Conservation (phyloP, 1,140 invertebrate genomes). For the Diabrotica undecimpunctata region DNA sequence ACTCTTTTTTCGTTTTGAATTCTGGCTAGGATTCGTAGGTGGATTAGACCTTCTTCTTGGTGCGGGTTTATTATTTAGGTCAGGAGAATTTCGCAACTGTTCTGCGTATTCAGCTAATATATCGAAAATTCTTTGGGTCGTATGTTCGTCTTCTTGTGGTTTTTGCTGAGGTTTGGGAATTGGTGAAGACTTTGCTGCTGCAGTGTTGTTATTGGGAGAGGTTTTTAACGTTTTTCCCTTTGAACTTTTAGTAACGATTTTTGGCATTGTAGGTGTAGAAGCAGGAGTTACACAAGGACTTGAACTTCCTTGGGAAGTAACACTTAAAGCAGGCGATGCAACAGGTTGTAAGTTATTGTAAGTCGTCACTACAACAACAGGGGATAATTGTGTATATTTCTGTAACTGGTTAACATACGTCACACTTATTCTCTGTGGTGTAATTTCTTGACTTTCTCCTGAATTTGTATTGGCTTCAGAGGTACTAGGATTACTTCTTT, state of each 20-base stretch:
- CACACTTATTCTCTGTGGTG: slow-evolving; percentile 42
- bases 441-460: slow-evolving; percentile 29
- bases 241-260: slow-evolving; percentile 53
- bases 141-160: slow-evolving; percentile 76
- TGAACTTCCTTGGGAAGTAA: slow-evolving; percentile 60
- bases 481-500: slow-evolving; percentile 51
- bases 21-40: slow-evolving; percentile 65
- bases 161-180: slow-evolving; percentile 69
- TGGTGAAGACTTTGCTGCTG: slow-evolving; percentile 61
- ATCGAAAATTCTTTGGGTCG: slow-evolving; percentile 73
- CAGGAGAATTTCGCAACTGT: slow-evolving; percentile 73
- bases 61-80: slow-evolving; percentile 76
- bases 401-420: slow-evolving; percentile 53
- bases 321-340: slow-evolving; percentile 56
- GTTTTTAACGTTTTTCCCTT: slow-evolving; percentile 48
- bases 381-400: slow-evolving; percentile 53
- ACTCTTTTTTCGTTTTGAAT: slow-evolving; percentile 70
- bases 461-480: slow-evolving; percentile 26
- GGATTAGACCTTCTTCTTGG: slow-evolving; percentile 70
- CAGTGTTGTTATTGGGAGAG: slow-evolving; percentile 40
- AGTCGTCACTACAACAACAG: slow-evolving; percentile 57
- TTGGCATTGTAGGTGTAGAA: slow-evolving; percentile 48
- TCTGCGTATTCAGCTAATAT: slow-evolving; percentile 79
- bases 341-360: slow-evolving; percentile 56
- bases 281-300: slow-evolving; percentile 58